phyloP scores from a whole-genome alignment of 2,113 vertebrate genomes.

The Spermophilus dauricus region DNA sequence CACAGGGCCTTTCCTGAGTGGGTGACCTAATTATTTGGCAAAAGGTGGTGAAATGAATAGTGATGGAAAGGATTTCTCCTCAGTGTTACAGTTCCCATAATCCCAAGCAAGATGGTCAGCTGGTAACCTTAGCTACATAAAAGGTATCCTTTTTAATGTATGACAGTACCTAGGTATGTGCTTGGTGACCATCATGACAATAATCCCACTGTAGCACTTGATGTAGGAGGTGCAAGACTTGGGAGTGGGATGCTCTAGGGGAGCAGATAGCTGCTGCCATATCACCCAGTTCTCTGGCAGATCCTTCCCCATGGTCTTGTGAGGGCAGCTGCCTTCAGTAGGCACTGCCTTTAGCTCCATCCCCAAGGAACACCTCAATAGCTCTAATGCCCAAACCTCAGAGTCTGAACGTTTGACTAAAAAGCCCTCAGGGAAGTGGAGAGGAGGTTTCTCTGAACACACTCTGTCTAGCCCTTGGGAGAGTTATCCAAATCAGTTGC shows the following conservation, averaged over 20 bases:
- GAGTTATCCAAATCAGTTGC: background rate
- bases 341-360: background rate
- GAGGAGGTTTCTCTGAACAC: background rate
- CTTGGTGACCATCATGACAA: background rate
- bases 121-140: background rate
- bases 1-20: conserved; percentile 19
- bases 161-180: background rate
- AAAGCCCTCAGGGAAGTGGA: background rate
- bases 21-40: conserved; percentile 67
- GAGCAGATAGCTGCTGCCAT: background rate
- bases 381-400: background rate
- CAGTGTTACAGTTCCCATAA: background rate
- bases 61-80: conserved; percentile 32
- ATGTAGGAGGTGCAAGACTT: background rate
- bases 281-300: background rate
- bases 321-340: background rate
- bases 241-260: background rate
- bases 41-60: background rate
- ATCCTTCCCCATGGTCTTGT: background rate
- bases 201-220: accelerated
- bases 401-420: conserved; percentile 23
- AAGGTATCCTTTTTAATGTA: background rate
- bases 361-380: background rate
- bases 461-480: background rate
- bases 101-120: background rate